These are phyloP conservation scores for Sebastes iracundus DNA, from an alignment of 2,797 vertebrate genomes.

Conservation along the genomic window DNA sequence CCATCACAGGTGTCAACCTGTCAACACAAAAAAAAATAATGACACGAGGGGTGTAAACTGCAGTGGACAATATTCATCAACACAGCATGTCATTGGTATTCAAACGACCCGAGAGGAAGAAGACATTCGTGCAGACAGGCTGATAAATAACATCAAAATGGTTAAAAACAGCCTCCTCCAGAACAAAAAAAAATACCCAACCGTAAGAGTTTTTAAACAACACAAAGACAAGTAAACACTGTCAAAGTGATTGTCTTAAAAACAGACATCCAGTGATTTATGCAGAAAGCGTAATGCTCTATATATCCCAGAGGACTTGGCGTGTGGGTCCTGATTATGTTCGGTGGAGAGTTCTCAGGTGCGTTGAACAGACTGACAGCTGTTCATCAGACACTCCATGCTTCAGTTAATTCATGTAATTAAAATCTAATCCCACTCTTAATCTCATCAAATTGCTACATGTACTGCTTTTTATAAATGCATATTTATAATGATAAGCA, in stretches of 20 bases:
- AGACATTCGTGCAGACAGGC: constrained; percentile 47
- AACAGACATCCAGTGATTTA: constrained; percentile 39
- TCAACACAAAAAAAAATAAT: constrained; percentile 57
- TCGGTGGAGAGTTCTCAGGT: constrained; percentile 36
- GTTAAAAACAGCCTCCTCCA: constrained; percentile 50
- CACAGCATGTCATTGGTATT: constrained; percentile 51
- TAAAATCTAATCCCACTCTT: constrained; percentile 56
- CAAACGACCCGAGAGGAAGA: constrained; percentile 43
- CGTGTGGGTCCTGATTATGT: constrained; percentile 14
- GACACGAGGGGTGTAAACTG: constrained; percentile 50
- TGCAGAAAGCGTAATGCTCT: constrained; percentile 9
- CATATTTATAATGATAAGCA: background rate
- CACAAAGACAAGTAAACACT: constrained; percentile 37
- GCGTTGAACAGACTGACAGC: constrained; percentile 52
- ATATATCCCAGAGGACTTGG: constrained; percentile 21
- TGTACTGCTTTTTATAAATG: constrained; percentile 15
- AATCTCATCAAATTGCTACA: constrained; percentile 38
- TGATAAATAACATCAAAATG: constrained; percentile 53
- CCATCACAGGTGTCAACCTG: constrained; percentile 51
- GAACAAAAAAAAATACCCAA: constrained; percentile 36
- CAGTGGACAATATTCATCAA: constrained; percentile 63
- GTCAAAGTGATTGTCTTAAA: constrained; percentile 29
- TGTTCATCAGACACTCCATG: constrained; percentile 52
- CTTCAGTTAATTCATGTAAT: constrained; percentile 54
- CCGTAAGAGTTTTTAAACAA: constrained; percentile 19